Base-by-base conservation (phyloP, 2,888 invertebrate genomes). In the Drosophila mimetica region DNA sequence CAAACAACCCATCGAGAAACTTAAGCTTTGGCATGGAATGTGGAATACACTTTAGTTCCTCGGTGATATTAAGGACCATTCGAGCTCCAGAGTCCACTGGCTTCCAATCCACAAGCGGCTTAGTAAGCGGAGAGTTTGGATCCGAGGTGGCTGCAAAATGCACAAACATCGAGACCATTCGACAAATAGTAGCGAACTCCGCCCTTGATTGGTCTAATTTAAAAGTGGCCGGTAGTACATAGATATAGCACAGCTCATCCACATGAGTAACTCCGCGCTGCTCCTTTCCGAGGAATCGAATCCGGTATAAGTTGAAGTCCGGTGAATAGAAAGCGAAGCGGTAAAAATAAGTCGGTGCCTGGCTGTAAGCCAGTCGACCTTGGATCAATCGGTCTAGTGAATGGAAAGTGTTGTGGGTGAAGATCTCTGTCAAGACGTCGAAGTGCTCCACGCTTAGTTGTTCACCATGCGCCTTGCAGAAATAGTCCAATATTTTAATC, bases 311-410 rank as follows among this genome's bases (percentile, higher is more conserved):
- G 73, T 91, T 91, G 18, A 89, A 90, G 47, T 80, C 77, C 3
- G 80, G 74, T 0, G 91, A 91, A 67, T 92, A 90, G 46, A 89
- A 89, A 32, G 85, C 87, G 42, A 92, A 92, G 13, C 91, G 87
- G 59, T 90, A 91, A 0, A 91, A 51, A 71, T 89, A 91, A 0
- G 88, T 91, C 2, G 88, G 81, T 2, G 86, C 88, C 8, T 58
- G 44, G 6, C 79, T 66, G 37, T 81, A 76, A 13, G 78, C 71
- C 16, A 84, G 44, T 1, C 92, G 87, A 0, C 88, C 80, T 5
- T 71, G 48, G 0, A 90, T 30, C 4, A 88, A 37, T 0, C 91
- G 89, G 22, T 89, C 75, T 16, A 84, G 74, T 0, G 75, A 57
- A 65, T 91, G 91, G 69, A 89, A 74, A 18, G 71, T 39, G 54